Conservation (phyloP, 2,113 vertebrate species). For the Oncorhynchus gorbuscha region DNA sequence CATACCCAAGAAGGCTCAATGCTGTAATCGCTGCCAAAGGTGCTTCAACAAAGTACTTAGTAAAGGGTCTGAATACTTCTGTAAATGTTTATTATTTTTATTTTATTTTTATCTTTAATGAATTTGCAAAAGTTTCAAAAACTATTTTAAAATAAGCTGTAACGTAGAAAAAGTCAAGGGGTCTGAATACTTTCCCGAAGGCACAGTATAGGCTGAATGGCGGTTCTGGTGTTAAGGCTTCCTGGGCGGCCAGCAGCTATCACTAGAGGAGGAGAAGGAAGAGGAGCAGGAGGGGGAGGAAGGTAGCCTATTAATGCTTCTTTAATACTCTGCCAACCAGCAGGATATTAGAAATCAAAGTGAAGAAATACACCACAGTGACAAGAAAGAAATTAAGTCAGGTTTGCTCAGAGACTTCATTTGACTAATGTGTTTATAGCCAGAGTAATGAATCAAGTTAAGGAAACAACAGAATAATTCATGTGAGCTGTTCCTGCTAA, state of each 20-base stretch:
- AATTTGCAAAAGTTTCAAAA: no score
- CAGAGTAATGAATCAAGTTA: slow-evolving; percentile 60
- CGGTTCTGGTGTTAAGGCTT: slow-evolving; percentile 60
- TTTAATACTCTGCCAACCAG: slow-evolving; percentile 52
- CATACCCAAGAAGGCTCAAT: no score
- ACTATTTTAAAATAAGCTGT: no score
- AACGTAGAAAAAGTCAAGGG: no score
- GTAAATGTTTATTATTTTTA: no score
- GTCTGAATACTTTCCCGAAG: no score
- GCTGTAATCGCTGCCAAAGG: no score
- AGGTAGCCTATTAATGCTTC: not conserved
- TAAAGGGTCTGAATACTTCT: no score
- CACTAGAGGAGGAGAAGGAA: not conserved
- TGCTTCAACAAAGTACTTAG: no score
- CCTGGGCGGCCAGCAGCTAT: slow-evolving; percentile 66
- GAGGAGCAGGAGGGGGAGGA: no score
- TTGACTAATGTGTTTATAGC: slow-evolving; percentile 68
- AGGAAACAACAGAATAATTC: slow-evolving; percentile 64
- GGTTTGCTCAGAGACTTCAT: slow-evolving; percentile 62
- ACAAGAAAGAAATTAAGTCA: slow-evolving; percentile 63
- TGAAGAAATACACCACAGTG: slow-evolving; percentile 18
- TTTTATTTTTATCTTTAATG: no score
- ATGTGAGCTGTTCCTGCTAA: slow-evolving; percentile 65
- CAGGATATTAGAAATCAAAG: slow-evolving; percentile 11
- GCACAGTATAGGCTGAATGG: no score